Conservation (phyloP, 1,140 invertebrate species). For the Drosophila kanapiae region DNA sequence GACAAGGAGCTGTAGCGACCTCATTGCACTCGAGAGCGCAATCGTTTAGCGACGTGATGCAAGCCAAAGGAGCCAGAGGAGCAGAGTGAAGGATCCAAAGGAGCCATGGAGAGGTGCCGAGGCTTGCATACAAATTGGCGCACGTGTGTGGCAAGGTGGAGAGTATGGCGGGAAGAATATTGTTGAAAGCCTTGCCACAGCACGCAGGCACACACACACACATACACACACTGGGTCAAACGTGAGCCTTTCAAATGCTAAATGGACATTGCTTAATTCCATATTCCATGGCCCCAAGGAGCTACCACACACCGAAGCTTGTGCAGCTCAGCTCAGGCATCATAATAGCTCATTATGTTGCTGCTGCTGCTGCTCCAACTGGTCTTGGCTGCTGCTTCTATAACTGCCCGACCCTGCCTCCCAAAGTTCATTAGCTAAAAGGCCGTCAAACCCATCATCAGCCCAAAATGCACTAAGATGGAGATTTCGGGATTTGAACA, state of each 20-base stretch:
- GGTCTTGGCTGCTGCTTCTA: not conserved
- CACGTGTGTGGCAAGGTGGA: slow-evolving; percentile 31
- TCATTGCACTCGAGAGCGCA: slow-evolving; percentile 74
- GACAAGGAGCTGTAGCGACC: slow-evolving; percentile 40
- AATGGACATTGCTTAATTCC: slow-evolving; percentile 81
- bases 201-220: slow-evolving; percentile 23
- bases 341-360: slow-evolving; percentile 80
- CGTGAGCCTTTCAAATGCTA: slow-evolving; percentile 77
- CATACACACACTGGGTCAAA: slow-evolving; percentile 51
- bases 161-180: slow-evolving; percentile 36
- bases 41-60: slow-evolving; percentile 69
- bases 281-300: slow-evolving; percentile 58
- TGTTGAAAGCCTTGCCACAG: slow-evolving; percentile 53
- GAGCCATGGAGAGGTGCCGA: slow-evolving; percentile 26
- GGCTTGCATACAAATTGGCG: slow-evolving; percentile 74
- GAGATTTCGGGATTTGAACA: not conserved
- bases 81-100: slow-evolving; percentile 24
- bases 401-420: slow-evolving; percentile 11
- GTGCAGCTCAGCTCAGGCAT: slow-evolving; percentile 67
- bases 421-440: slow-evolving; percentile 79
- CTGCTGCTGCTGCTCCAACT: slow-evolving; percentile 8
- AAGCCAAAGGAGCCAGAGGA: slow-evolving; percentile 38
- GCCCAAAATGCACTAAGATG: slow-evolving; percentile 5
- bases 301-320: slow-evolving; percentile 38
- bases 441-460: slow-evolving; percentile 31